Percentiles rank a stretch among this genome's conserved stretches.
These are phyloP conservation scores for Sinotaia quadrata DNA, from an alignment of 2,888 invertebrate genomes.

Conservation along the genomic window DNA sequence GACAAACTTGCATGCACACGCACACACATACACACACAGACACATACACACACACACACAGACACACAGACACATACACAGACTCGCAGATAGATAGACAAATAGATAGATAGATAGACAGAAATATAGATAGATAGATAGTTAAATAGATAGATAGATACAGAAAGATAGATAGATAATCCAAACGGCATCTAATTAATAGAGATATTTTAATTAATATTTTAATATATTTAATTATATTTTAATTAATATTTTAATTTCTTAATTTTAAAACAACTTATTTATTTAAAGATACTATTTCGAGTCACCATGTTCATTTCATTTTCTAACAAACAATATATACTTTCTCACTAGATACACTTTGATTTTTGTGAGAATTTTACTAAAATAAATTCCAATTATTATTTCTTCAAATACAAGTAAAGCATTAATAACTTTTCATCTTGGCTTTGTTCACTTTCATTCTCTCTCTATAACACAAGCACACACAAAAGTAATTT, in stretches of 20 bases:
- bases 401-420: neutral
- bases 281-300: neutral
- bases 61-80: neutral
- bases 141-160: too few relatives aligned
- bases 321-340: too few relatives aligned
- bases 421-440: neutral
- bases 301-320: too few relatives aligned
- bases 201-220: too few relatives aligned
- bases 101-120: too few relatives aligned
- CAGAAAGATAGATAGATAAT: neutral
- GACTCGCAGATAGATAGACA: too few relatives aligned
- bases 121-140: too few relatives aligned
- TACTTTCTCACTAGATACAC: too few relatives aligned
- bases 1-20: neutral
- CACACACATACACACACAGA: neutral
- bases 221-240: neutral
- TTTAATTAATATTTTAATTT: neutral
- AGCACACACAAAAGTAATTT: neutral
- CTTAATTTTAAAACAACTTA: neutral
- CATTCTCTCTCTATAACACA: neutral
- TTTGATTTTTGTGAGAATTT: too few relatives aligned
- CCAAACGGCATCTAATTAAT: neutral
- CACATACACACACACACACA: conserved; percentile 13
- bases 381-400: too few relatives aligned
- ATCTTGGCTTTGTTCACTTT: neutral